phyloP scores from a whole-genome alignment of 2,113 vertebrate genomes.

The Dasyornis broadbenti region DNA sequence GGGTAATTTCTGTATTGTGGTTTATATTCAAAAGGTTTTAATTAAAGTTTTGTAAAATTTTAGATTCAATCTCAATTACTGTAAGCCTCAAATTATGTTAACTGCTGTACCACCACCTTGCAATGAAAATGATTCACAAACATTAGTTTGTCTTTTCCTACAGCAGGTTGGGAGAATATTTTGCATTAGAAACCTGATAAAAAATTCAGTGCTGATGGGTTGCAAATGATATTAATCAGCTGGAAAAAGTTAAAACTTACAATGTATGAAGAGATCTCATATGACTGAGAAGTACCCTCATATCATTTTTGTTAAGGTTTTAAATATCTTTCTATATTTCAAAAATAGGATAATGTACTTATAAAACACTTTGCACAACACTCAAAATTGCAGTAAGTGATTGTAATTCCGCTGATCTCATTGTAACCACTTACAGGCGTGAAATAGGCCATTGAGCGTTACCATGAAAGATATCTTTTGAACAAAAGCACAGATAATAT shows the following conservation, averaged over 20 bases:
- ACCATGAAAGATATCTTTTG: constrained; percentile 27
- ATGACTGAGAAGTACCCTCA: not conserved
- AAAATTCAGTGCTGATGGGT: not conserved
- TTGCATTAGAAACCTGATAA: not conserved
- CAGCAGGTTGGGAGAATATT: not conserved
- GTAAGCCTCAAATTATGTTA: constrained; percentile 19
- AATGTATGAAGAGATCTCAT: not conserved
- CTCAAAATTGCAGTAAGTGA: constrained; percentile 57
- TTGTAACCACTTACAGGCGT: constrained; percentile 51
- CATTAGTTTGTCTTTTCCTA: not conserved
- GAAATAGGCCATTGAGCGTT: constrained; percentile 47
- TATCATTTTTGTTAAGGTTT: constrained; percentile 47
- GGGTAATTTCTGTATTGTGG: constrained; percentile 53
- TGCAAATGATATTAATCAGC: not conserved
- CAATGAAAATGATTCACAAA: not conserved
- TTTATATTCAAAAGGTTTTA: constrained; percentile 48
- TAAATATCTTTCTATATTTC: constrained; percentile 54
- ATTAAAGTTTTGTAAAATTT: constrained; percentile 59
- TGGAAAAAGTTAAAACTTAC: constrained; percentile 1
- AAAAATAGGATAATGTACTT: constrained; percentile 58
- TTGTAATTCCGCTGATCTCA: constrained; percentile 52
- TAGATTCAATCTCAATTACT: constrained; percentile 30
- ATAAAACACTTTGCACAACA: constrained; percentile 38
- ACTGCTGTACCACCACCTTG: constrained; percentile 15
- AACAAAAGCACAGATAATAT: constrained; percentile 39